Evolutionary conservation across 2,888 invertebrate species (phyloP).

Genomic region (Acanthopleura granulata): DNA sequence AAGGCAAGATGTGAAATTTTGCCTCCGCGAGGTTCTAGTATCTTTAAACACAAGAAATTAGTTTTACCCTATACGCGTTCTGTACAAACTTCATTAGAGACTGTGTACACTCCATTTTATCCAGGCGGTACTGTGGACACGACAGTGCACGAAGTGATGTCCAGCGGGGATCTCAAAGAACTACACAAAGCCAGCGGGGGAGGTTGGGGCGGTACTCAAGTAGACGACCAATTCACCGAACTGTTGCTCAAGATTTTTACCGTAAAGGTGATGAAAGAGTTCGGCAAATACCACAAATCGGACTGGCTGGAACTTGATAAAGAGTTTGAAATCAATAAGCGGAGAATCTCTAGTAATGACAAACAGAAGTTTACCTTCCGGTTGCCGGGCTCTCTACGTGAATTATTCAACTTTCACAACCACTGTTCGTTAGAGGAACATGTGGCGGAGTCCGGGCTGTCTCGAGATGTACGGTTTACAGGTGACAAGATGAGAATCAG

Average conservation of each 20-base stretch:
- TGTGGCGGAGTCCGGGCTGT: background rate
- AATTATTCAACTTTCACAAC: background rate
- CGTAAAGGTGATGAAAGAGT: conserved; percentile 23
- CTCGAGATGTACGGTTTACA: background rate
- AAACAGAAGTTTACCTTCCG: conserved; percentile 21
- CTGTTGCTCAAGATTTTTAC: conserved; percentile 28
- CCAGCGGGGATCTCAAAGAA: conserved; percentile 27
- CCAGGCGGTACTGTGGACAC: conserved; percentile 32
- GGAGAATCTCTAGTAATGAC: conserved; percentile 24
- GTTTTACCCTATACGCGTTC: too few relatives aligned
- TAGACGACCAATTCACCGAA: conserved; percentile 32
- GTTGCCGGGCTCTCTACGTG: conserved; percentile 16
- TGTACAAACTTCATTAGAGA: too few relatives aligned
- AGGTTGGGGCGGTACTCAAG: conserved; percentile 19
- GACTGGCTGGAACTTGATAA: conserved; percentile 29
- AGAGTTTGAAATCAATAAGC: conserved; percentile 33
- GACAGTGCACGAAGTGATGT: conserved; percentile 28
- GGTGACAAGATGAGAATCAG: conserved; percentile 1
- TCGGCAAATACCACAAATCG: conserved; percentile 14
- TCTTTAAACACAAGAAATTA: too few relatives aligned
- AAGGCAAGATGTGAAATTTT: too few relatives aligned
- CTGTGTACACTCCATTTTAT: background rate
- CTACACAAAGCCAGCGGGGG: background rate
- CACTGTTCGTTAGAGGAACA: background rate
- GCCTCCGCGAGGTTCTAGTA: too few relatives aligned